Percentiles rank a stretch among this genome's conserved stretches.
Evolutionary conservation across 1,140 invertebrate species (phyloP).

Genomic region (Pogonomyrmex barbatus): DNA sequence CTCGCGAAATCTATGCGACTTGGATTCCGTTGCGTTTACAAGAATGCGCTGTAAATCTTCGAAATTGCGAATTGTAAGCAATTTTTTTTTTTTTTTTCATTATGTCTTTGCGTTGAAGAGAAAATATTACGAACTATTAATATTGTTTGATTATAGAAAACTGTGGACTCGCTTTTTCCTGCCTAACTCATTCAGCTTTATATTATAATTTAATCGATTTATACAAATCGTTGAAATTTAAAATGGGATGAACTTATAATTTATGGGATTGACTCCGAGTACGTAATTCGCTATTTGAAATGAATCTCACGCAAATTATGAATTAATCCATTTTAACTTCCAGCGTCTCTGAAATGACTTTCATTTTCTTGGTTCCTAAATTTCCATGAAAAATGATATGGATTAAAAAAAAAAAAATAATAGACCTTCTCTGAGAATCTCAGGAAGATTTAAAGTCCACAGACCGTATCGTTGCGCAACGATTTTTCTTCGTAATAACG

Average conservation of each 20-base stretch:
- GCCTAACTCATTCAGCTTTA: conserved; percentile 10
- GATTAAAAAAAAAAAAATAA: not conserved
- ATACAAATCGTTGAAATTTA: not conserved
- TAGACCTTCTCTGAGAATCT: conserved; percentile 13
- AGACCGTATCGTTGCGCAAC: conserved; percentile 15
- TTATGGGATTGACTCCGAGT: not conserved
- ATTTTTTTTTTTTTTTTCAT: conserved; percentile 36
- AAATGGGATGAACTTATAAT: conserved; percentile 19
- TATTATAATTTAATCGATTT: not conserved
- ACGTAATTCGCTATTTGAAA: not conserved
- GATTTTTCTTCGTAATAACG: not conserved
- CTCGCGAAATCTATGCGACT: conserved; percentile 24
- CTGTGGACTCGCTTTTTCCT: conserved; percentile 23
- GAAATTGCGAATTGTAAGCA: conserved; percentile 3
- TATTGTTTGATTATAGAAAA: conserved; percentile 31
- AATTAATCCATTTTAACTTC: not conserved
- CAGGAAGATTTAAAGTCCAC: conserved; percentile 20
- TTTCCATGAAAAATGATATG: conserved; percentile 21
- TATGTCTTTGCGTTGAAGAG: conserved; percentile 19
- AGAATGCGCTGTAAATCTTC: conserved; percentile 28
- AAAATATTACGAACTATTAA: conserved; percentile 24
- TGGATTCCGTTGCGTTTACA: conserved; percentile 24
- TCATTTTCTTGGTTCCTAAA: conserved; percentile 23
- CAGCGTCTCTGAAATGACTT: not conserved
- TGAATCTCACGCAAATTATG: not conserved